phyloP scores from a whole-genome alignment of 2,113 vertebrate genomes.

The Heloderma charlesbogerti region DNA sequence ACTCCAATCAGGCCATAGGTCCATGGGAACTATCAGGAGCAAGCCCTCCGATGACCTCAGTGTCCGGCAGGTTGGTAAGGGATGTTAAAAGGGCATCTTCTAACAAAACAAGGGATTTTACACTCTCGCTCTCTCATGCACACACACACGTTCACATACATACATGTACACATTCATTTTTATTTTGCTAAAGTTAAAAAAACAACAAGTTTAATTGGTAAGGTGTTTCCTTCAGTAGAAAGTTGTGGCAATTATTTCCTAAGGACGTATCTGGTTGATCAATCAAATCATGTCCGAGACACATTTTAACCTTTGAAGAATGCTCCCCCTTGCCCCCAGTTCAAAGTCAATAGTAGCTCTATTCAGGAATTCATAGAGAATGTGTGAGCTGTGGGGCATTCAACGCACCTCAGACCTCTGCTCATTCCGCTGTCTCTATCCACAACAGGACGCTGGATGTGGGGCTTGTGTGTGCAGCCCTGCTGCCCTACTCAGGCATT shows the following conservation, averaged over 20 bases:
- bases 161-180: neutral
- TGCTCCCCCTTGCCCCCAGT: too few species aligned
- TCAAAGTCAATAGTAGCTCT: neutral
- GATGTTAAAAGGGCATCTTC: neutral
- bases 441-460: too few species aligned
- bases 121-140: neutral
- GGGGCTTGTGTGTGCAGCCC: too few species aligned
- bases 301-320: neutral
- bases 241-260: neutral
- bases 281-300: neutral
- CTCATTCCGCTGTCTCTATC: too few species aligned
- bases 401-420: too few species aligned
- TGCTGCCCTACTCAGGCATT: too few species aligned
- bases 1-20: too few species aligned
- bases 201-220: neutral
- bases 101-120: neutral
- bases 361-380: too few species aligned
- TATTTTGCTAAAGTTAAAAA: neutral
- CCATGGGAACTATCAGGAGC: too few species aligned
- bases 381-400: too few species aligned
- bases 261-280: neutral
- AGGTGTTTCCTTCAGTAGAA: neutral
- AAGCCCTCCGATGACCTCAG: too few species aligned
- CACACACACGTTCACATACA: constrained; percentile 41
- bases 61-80: too few species aligned